Conservation (phyloP, 2,113 vertebrate species). For the Pelmatolapia mariae region DNA sequence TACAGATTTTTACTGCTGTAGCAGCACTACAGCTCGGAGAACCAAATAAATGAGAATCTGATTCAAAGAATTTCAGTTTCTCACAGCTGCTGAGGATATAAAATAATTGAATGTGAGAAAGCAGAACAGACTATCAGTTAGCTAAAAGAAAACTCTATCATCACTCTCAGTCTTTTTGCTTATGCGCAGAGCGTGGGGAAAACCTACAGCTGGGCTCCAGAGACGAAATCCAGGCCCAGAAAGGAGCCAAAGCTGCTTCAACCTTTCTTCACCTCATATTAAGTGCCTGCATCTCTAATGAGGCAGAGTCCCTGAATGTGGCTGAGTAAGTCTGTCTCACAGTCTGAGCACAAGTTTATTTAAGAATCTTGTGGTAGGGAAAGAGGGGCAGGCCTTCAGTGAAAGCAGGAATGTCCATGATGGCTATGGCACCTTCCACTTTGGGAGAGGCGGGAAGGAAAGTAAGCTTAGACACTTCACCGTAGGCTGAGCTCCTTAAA, state of each 20-base stretch:
- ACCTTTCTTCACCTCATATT: constrained; percentile 1
- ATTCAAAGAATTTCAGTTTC: neutral
- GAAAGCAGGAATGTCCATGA: constrained; percentile 85
- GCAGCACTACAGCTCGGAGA: neutral
- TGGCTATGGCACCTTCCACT: constrained; percentile 67
- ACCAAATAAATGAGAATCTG: constrained; percentile 2
- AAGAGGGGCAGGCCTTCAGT: constrained; percentile 80
- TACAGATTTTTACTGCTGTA: neutral
- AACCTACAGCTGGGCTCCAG: neutral
- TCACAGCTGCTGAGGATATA: neutral
- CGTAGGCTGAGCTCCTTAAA: constrained; percentile 70
- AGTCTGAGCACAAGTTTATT: constrained; percentile 54
- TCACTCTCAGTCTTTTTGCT: neutral
- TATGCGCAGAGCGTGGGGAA: neutral
- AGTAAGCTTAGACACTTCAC: constrained; percentile 81
- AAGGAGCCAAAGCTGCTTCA: neutral
- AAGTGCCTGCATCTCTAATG: constrained; percentile 6
- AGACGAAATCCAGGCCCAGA: neutral
- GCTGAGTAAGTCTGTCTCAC: neutral
- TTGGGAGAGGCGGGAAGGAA: constrained; percentile 78
- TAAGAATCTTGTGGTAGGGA: constrained; percentile 88
- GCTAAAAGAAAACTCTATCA: constrained; percentile 1
- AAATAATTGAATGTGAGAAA: constrained; percentile 11
- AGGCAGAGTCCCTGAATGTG: neutral
- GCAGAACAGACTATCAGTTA: constrained; percentile 8